These are phyloP conservation scores for Stratiomys singularior DNA, from an alignment of 2,888 invertebrate species.

Conservation along the genomic window DNA sequence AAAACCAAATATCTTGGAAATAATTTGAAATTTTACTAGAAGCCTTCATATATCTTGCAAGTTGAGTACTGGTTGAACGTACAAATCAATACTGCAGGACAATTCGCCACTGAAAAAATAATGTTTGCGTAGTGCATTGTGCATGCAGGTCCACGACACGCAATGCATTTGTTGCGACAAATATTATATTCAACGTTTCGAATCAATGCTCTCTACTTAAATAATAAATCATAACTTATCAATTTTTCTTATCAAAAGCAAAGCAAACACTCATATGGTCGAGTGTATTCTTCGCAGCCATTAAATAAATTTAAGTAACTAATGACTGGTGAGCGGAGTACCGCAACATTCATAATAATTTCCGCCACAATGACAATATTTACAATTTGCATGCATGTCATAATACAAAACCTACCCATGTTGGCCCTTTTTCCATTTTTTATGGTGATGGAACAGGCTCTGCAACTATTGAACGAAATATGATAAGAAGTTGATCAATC, in stretches of 20 bases:
- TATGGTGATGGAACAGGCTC: too few species aligned
- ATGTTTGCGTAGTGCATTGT: conserved; percentile 3
- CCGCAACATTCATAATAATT: background rate
- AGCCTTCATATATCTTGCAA: too few species aligned
- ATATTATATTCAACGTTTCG: background rate
- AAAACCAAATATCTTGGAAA: too few species aligned
- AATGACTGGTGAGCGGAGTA: background rate
- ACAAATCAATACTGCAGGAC: background rate
- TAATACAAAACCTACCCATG: too few species aligned
- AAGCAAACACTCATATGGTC: conserved; percentile 19
- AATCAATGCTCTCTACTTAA: conserved; percentile 52
- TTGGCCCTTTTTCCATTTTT: too few species aligned
- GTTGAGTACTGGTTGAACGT: too few species aligned
- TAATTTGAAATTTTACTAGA: too few species aligned
- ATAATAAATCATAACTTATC: conserved; percentile 52
- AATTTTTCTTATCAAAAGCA: conserved; percentile 48
- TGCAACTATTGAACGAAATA: too few species aligned
- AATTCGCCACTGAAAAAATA: background rate
- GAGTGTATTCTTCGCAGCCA: conserved; percentile 3
- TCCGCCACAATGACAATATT: background rate
- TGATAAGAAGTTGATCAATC: too few species aligned
- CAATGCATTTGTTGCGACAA: background rate
- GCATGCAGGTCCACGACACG: background rate
- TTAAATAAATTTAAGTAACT: background rate
- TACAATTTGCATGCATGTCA: background rate